Percentiles rank a stretch among this genome's conserved stretches.
These are phyloP conservation scores for Aphodius sticticus DNA, from an alignment of 2,888 invertebrate species.

Conservation along the genomic window DNA sequence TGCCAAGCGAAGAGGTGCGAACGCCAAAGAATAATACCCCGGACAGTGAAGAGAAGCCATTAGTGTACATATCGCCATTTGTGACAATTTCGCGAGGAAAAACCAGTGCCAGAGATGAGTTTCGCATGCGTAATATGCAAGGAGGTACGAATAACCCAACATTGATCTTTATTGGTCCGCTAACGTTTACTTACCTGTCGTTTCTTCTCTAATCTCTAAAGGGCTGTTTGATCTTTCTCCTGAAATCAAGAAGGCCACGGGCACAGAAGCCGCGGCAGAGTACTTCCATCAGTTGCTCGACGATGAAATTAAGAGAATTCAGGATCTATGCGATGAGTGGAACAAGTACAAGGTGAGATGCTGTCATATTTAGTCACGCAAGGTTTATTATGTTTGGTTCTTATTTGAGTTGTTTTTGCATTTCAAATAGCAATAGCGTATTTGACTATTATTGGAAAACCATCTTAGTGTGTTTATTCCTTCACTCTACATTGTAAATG, in stretches of 20 bases:
- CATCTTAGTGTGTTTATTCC: too few species aligned
- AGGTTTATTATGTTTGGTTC: too few species aligned
- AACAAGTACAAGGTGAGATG: constrained; percentile 56
- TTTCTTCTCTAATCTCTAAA: not conserved
- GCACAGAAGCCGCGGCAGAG: constrained; percentile 54
- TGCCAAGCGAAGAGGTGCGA: too few species aligned
- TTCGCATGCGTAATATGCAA: constrained; percentile 48
- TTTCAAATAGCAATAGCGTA: too few species aligned
- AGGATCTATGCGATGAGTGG: constrained; percentile 66
- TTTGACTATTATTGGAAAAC: too few species aligned
- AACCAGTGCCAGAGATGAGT: constrained; percentile 66
- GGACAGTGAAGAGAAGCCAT: too few species aligned
- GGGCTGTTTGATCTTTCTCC: constrained; percentile 40
- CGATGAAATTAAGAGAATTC: constrained; percentile 64
- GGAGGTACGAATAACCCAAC: constrained; percentile 38
- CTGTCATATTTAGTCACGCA: not conserved
- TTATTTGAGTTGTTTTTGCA: too few species aligned
- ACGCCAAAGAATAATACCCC: too few species aligned
- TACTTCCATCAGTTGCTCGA: constrained; percentile 61
- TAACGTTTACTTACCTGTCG: not conserved
- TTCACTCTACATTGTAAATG: too few species aligned
- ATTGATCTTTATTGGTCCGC: not conserved
- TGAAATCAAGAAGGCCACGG: constrained; percentile 41
- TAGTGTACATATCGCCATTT: constrained; percentile 64
- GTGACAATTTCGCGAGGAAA: constrained; percentile 70